phyloP scores from a whole-genome alignment of 2,888 invertebrate species.

The Athalia circularis region DNA sequence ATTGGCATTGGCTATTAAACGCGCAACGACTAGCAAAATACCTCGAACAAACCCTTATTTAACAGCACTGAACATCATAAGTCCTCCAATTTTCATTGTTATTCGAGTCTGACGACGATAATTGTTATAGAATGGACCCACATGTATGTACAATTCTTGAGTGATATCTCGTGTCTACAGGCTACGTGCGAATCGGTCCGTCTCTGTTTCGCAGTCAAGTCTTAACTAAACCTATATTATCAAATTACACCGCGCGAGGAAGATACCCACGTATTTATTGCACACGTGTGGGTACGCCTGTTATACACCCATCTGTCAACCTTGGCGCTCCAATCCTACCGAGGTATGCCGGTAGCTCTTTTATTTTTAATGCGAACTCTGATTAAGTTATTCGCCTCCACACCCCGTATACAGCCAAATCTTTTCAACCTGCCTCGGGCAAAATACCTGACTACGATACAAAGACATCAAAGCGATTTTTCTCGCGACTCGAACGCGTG shows the following conservation, averaged over 20 bases:
- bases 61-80: neutral
- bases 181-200: slow-evolving; percentile 8
- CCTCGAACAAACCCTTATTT: neutral
- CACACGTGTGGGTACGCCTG: neutral
- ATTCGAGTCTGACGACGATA: neutral
- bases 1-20: neutral
- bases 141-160: slow-evolving; percentile 4
- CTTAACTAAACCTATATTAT: slow-evolving; percentile 51
- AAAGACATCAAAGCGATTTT: slow-evolving; percentile 65
- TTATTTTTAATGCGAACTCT: slow-evolving; percentile 56
- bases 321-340: slow-evolving; percentile 42
- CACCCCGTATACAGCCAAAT: slow-evolving; percentile 58
- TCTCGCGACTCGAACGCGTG: neutral
- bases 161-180: slow-evolving; percentile 25
- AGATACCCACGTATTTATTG: slow-evolving; percentile 46
- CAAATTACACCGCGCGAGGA: slow-evolving; percentile 41
- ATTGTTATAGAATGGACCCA: neutral
- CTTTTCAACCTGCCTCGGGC: slow-evolving; percentile 61
- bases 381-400: slow-evolving; percentile 68
- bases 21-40: neutral
- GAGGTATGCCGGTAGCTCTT: slow-evolving; percentile 48
- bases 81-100: slow-evolving; percentile 2
- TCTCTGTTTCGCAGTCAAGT: slow-evolving; percentile 21
- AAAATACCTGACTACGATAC: slow-evolving; percentile 56
- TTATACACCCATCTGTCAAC: slow-evolving; percentile 21